These are phyloP conservation scores for Antennarius striatus DNA, from an alignment of 2,113 vertebrate genomes.

Conservation along the genomic window DNA sequence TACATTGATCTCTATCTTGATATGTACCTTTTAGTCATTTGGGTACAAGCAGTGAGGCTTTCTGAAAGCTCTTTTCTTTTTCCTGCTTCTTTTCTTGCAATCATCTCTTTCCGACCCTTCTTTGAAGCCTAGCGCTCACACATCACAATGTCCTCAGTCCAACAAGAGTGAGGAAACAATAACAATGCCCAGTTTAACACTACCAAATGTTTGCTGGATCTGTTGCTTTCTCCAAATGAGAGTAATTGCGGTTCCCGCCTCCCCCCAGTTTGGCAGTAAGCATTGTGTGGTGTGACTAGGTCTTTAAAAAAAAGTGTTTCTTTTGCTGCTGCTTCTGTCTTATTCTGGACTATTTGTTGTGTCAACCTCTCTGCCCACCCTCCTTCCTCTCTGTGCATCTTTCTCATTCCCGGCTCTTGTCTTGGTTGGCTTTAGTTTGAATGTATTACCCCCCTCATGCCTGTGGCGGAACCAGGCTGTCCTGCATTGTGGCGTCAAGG, in stretches of 20 bases:
- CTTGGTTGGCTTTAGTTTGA: conserved; percentile 95
- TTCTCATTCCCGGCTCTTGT: conserved; percentile 84
- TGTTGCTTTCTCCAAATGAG: conserved; percentile 12
- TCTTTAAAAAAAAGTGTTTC: conserved; percentile 56
- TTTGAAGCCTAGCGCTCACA: conserved; percentile 50
- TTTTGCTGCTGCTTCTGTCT: conserved; percentile 73
- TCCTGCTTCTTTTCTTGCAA: conserved; percentile 29
- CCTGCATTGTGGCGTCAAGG: conserved; percentile 99
- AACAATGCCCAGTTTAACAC: conserved; percentile 36
- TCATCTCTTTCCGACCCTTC: background rate
- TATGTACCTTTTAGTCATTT: background rate
- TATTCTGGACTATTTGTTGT: conserved; percentile 60
- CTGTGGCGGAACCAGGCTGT: conserved; percentile 90
- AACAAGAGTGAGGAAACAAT: conserved; percentile 46
- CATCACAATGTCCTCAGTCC: conserved; percentile 53
- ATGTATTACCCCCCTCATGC: conserved; percentile 89
- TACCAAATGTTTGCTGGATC: conserved; percentile 26
- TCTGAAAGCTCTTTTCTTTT: background rate
- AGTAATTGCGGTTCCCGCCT: background rate
- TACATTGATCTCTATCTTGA: background rate
- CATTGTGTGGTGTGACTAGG: conserved; percentile 59
- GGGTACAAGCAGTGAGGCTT: background rate
- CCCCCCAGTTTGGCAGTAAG: conserved; percentile 32
- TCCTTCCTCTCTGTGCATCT: conserved; percentile 55
- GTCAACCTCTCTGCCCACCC: conserved; percentile 36